Evolutionary conservation across 2,797 vertebrate species (phyloP).

Genomic region (Columba guinea): DNA sequence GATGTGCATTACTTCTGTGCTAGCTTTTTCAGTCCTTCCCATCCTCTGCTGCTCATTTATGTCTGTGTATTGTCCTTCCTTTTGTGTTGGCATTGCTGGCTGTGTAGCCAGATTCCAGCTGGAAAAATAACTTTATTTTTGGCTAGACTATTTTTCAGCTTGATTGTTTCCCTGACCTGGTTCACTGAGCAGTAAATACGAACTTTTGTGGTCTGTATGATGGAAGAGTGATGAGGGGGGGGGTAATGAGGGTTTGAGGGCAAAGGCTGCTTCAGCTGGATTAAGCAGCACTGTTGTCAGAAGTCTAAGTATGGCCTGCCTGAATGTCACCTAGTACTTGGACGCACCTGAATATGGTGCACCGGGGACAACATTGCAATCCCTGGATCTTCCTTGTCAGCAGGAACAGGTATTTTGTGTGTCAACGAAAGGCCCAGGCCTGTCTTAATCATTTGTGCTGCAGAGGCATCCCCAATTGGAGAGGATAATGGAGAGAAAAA

Average conservation of each 20-base stretch:
- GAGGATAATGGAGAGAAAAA: not conserved
- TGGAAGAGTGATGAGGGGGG: not conserved
- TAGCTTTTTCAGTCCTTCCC: conserved; percentile 3
- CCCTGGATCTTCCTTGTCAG: not conserved
- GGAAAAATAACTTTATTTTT: conserved; percentile 53
- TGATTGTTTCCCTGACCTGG: conserved; percentile 12
- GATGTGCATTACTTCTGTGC: not conserved
- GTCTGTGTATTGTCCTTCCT: conserved; percentile 19
- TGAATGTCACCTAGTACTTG: not conserved
- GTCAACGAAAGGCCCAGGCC: not conserved
- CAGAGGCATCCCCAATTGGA: not conserved
- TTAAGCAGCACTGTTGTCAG: not conserved
- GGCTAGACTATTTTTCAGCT: conserved; percentile 18
- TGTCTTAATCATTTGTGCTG: not conserved
- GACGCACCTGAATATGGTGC: not conserved
- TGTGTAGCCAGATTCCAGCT: conserved; percentile 39
- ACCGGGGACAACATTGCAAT: not conserved
- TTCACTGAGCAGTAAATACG: conserved; percentile 48
- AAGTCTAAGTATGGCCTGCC: not conserved
- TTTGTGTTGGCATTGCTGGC: conserved; percentile 38
- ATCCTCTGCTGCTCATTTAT: conserved; percentile 29
- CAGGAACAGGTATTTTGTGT: not conserved
- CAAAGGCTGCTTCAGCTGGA: not conserved
- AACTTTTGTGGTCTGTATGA: not conserved
- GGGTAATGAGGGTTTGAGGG: not conserved